These are phyloP conservation scores for Acanthis flammea DNA, from an alignment of 2,797 vertebrate genomes.

Conservation along the genomic window DNA sequence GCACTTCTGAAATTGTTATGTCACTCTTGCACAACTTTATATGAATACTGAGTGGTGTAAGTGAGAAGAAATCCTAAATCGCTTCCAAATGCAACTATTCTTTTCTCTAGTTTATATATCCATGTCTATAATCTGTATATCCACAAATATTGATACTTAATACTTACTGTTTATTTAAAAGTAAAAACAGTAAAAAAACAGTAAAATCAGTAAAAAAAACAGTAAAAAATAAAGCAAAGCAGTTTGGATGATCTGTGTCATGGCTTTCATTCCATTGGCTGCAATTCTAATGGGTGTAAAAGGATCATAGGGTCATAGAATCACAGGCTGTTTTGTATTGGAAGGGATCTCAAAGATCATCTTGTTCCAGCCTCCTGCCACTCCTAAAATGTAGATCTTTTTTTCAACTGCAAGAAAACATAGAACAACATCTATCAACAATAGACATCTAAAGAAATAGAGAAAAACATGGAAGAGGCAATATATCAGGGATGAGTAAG, in stretches of 20 bases:
- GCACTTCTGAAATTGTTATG: background rate
- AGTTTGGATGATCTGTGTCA: fast-evolving
- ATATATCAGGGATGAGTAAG: background rate
- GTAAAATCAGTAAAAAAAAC: too few relatives aligned
- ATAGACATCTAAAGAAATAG: background rate
- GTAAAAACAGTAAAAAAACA: too few relatives aligned
- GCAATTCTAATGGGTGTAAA: background rate
- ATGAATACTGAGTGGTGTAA: background rate
- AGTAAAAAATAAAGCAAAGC: background rate
- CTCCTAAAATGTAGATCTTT: background rate
- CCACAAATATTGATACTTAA: background rate
- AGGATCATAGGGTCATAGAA: background rate
- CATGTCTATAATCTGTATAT: background rate
- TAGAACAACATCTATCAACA: background rate
- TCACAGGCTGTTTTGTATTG: background rate
- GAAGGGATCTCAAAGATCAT: background rate
- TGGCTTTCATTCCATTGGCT: background rate
- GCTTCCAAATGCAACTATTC: background rate
- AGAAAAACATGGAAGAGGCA: background rate
- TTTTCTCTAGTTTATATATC: background rate
- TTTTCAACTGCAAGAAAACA: background rate
- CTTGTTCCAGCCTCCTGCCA: background rate
- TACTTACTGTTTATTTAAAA: background rate
- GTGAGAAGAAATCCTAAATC: background rate
- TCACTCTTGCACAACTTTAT: background rate